Evolutionary conservation across 2,888 invertebrate species (phyloP).

Genomic region (Psylliodes chrysocephalus): DNA sequence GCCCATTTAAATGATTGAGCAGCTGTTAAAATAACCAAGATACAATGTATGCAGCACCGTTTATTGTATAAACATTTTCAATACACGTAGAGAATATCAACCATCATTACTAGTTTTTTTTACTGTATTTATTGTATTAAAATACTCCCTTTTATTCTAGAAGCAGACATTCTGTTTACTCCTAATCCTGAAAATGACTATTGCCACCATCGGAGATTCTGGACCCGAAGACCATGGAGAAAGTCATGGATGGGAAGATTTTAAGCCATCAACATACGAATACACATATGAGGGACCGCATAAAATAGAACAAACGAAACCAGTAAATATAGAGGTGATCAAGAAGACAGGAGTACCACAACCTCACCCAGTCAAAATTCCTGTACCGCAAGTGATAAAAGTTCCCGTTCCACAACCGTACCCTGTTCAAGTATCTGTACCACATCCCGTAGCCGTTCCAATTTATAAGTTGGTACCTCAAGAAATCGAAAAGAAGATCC

Average conservation of each 20-base stretch:
- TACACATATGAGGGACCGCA: constrained; percentile 63
- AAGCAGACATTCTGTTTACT: constrained; percentile 7
- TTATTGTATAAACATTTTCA: no score
- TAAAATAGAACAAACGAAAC: constrained; percentile 75
- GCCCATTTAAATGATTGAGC: no score
- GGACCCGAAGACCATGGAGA: constrained; percentile 51
- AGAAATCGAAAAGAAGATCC: constrained; percentile 77
- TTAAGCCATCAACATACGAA: constrained; percentile 65
- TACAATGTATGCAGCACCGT: no score
- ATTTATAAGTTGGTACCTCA: constrained; percentile 79
- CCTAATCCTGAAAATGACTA: constrained; percentile 19
- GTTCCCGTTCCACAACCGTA: constrained; percentile 80
- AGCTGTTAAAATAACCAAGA: no score
- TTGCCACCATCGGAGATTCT: constrained; percentile 16
- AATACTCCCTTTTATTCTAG: constrained; percentile 15
- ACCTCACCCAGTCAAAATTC: constrained; percentile 77
- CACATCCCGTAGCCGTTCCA: constrained; percentile 78
- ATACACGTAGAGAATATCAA: no score
- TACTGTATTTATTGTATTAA: no score
- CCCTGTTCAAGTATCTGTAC: constrained; percentile 76
- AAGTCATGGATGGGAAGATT: constrained; percentile 55
- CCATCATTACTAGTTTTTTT: no score
- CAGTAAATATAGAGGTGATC: constrained; percentile 75
- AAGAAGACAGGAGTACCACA: constrained; percentile 79
- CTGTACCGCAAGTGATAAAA: constrained; percentile 76